Percentiles rank a stretch among this genome's conserved stretches.
These are phyloP conservation scores for Pissodes strobi DNA, from an alignment of 1,140 invertebrate species.

Conservation along the genomic window DNA sequence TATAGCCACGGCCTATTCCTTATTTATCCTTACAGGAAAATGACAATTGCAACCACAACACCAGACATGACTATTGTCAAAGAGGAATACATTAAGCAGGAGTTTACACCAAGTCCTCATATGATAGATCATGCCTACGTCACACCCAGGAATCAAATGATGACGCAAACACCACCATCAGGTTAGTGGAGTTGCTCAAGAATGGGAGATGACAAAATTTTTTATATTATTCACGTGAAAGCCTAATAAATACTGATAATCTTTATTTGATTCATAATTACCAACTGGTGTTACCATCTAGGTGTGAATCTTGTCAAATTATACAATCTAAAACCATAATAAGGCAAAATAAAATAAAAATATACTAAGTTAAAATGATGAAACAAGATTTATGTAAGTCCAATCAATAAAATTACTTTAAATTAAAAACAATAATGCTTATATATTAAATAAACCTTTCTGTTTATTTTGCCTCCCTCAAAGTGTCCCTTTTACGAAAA, in stretches of 20 bases:
- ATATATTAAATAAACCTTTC: no score
- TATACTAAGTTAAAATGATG: no score
- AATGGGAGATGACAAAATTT: background rate
- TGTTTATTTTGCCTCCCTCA: no score
- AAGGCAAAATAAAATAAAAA: no score
- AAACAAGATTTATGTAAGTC: no score
- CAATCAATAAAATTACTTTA: no score
- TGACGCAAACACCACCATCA: conserved; percentile 59
- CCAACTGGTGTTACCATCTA: no score
- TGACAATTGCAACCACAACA: conserved; percentile 40
- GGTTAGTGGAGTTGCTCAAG: conserved; percentile 14
- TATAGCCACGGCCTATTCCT: background rate
- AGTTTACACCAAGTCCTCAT: conserved; percentile 66
- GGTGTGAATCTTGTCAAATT: no score
- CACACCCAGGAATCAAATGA: conserved; percentile 75
- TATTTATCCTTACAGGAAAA: background rate
- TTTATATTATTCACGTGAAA: background rate
- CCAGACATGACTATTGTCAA: conserved; percentile 54
- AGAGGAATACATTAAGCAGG: conserved; percentile 32
- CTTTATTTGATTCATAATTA: background rate
- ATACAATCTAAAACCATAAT: no score
- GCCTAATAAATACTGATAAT: background rate
- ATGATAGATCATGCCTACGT: conserved; percentile 84
- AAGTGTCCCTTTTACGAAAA: no score
- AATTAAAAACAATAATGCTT: no score